phyloP scores from a whole-genome alignment of 2,797 vertebrate species.

The Sebastiscus tertius region DNA sequence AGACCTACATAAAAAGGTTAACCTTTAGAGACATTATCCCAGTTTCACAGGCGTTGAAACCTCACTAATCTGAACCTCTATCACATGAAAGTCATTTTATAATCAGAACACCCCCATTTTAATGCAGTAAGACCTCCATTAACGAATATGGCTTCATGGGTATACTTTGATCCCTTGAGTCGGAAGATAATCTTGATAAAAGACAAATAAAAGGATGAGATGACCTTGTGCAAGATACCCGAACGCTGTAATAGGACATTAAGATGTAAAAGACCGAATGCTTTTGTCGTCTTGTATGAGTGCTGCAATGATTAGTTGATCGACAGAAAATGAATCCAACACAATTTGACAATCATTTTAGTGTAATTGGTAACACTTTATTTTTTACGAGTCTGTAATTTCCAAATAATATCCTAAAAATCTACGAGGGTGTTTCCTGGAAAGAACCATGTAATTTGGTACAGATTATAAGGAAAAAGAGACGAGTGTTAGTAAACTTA shows the following conservation, averaged over 20 bases:
- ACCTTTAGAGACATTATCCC: slow-evolving; percentile 59
- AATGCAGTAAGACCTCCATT: slow-evolving; percentile 52
- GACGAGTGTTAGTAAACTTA: neutral
- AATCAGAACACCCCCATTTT: slow-evolving; percentile 28
- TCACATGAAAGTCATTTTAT: slow-evolving; percentile 49
- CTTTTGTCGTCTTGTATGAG: neutral
- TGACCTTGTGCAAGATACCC: slow-evolving; percentile 25
- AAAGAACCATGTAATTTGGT: neutral
- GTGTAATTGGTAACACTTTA: neutral
- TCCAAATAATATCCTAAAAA: neutral
- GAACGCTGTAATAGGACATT: neutral
- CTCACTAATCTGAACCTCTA: slow-evolving; percentile 48
- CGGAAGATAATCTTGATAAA: slow-evolving; percentile 37
- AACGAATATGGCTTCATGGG: slow-evolving; percentile 17
- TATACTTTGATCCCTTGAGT: slow-evolving; percentile 19
- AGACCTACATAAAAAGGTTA: slow-evolving; percentile 53
- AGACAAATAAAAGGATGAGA: slow-evolving; percentile 31
- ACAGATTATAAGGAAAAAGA: neutral
- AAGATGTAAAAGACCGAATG: neutral
- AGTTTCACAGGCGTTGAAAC: slow-evolving; percentile 43
- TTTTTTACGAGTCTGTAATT: neutral
- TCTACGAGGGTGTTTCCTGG: neutral
- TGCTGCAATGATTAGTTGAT: neutral
- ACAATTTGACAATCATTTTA: neutral
- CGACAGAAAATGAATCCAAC: neutral